phyloP scores from a whole-genome alignment of 2,113 vertebrate genomes.

The Ptyas mucosa region DNA sequence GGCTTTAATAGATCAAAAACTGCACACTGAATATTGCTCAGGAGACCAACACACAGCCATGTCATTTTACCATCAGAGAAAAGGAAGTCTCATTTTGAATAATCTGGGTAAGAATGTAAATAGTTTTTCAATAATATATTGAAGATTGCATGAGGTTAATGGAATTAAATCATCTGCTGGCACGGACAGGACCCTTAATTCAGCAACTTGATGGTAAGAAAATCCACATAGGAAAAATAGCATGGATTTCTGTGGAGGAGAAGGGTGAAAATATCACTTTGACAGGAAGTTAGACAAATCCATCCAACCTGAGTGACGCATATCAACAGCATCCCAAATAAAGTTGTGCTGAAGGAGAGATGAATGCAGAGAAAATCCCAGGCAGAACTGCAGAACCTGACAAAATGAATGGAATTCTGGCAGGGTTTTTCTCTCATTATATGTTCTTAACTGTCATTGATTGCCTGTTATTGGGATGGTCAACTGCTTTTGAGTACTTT shows the following conservation, averaged over 20 bases:
- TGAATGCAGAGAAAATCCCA: conserved; percentile 6
- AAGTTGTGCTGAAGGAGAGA: neutral
- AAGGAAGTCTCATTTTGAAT: neutral
- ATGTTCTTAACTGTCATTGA: conserved; percentile 16
- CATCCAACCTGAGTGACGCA: neutral
- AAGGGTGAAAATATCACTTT: neutral
- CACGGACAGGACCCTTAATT: neutral
- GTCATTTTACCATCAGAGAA: neutral
- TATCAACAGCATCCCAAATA: neutral
- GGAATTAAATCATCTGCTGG: neutral
- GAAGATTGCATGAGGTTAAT: neutral
- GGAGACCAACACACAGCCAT: neutral
- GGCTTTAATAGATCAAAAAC: neutral
- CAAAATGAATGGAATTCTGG: neutral
- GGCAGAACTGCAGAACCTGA: fast-evolving
- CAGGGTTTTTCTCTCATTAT: neutral
- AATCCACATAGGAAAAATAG: neutral
- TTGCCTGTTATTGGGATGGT: conserved; percentile 6
- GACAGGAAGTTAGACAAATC: conserved; percentile 22
- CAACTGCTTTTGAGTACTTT: fast-evolving
- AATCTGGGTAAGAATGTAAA: neutral
- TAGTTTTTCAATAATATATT: neutral
- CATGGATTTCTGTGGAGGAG: neutral
- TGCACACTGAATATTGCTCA: neutral
- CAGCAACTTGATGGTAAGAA: neutral